These are phyloP conservation scores for Lasioglossum zephyrum DNA, from an alignment of 2,888 invertebrate genomes.

Conservation along the genomic window DNA sequence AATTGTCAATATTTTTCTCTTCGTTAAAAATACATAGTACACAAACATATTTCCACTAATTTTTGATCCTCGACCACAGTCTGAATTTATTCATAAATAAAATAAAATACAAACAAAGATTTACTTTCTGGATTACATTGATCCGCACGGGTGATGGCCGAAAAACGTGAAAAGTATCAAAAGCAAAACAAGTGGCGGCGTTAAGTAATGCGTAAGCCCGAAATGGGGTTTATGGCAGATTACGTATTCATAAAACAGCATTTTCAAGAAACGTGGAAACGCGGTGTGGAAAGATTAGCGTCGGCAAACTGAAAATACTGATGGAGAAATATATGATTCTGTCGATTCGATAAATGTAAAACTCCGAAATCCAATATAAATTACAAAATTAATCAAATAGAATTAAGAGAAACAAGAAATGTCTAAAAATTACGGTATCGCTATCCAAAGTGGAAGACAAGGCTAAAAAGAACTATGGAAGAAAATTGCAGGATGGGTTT, in stretches of 20 bases:
- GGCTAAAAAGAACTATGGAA: background rate
- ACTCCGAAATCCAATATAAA: background rate
- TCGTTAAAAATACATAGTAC: too few relatives aligned
- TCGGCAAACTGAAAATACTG: background rate
- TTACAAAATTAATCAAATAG: too few relatives aligned
- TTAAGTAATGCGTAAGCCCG: background rate
- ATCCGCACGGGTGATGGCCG: background rate
- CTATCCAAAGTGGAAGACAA: background rate
- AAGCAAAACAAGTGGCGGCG: background rate
- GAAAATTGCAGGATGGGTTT: constrained; percentile 29
- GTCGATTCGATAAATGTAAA: background rate
- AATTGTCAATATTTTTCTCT: too few relatives aligned
- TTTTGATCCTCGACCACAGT: too few relatives aligned
- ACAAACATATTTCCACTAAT: too few relatives aligned
- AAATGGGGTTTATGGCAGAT: background rate
- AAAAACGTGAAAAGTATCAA: background rate
- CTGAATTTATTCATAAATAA: too few relatives aligned
- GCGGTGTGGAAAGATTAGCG: background rate
- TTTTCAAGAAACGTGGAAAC: background rate
- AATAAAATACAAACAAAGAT: background rate
- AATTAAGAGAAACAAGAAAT: too few relatives aligned
- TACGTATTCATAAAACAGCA: background rate
- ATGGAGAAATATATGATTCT: background rate
- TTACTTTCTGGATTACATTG: background rate
- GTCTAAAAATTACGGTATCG: background rate